Evolutionary conservation across 2,113 vertebrate genomes (phyloP), one percentile per base, ranked within the genome.

Genomic region (Camarhynchus parvulus): DNA sequence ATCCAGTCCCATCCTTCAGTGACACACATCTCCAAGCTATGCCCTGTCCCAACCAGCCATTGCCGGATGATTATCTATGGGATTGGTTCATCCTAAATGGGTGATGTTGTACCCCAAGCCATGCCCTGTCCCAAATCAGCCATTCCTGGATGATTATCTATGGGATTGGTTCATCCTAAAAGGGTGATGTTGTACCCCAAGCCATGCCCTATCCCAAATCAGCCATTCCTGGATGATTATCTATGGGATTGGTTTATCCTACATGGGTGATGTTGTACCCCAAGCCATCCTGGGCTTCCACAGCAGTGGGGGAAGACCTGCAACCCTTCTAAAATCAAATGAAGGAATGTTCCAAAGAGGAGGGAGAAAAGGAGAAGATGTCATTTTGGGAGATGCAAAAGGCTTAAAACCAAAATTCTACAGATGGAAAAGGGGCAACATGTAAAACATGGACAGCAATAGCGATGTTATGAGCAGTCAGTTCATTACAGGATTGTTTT

Each of bases 381-480:
- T 11, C 33, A 15, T 81, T 88, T 25, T 77, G 41, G 59, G 35
- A 73, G 4, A 13, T 55, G 37, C 39, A 52, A 16, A 49, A 24
- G 28, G 5, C 3, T 73, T 41, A 19, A 77, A 50, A 73, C 20
- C 16, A 27, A 73, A 74, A 73, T 24, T 35, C 79, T 78, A 9
- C 7, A 17, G 49, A 42, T 15, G 25, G 64, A 37, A 83, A 44
- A 67, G 24, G 25, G 37, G n/a, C 15, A 25, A 33, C 2, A 17
- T 15, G 41, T 11, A 56, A n/a, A 0, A n/a, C 0, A 7, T 0
- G n/a, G 56, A 49, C 17, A 83, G 33, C 37, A 63, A n/a, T 13
- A 61, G 41, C 16, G 44, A 46, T 12, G 12, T 13, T 79, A 37
- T 0, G 1, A 69, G 50, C 11, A 22, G 33, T 18, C 28, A 6